phyloP scores from a whole-genome alignment of 2,113 vertebrate species.

The Dromiciops gliroides region DNA sequence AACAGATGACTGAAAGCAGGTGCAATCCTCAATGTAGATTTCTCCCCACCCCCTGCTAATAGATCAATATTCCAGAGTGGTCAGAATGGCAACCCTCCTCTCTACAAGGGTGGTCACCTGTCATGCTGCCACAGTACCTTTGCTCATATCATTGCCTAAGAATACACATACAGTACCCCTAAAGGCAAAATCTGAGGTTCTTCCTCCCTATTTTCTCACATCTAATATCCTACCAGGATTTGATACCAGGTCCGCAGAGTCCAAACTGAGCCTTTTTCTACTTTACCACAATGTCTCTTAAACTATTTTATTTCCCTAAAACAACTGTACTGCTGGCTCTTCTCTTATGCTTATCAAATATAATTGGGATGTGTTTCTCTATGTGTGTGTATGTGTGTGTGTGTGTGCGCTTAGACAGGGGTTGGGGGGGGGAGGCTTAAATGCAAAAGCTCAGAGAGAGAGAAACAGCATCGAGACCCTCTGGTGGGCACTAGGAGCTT shows the following conservation, averaged over 20 bases:
- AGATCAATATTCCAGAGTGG: too few relatives aligned
- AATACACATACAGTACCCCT: neutral
- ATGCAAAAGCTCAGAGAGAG: neutral
- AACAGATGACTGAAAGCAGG: too few relatives aligned
- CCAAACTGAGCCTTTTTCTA: neutral
- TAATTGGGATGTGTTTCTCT: neutral
- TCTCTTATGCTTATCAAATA: neutral
- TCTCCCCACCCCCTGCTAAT: too few relatives aligned
- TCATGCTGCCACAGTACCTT: too few relatives aligned
- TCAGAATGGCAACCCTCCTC: too few relatives aligned
- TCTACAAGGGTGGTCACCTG: too few relatives aligned
- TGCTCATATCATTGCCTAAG: too few relatives aligned
- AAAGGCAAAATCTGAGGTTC: neutral
- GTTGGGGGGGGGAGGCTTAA: neutral
- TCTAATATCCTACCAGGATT: neutral
- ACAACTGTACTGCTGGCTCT: neutral
- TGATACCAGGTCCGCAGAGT: neutral
- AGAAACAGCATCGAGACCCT: neutral
- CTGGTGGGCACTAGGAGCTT: too few relatives aligned
- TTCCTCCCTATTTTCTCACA: neutral
- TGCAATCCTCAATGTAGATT: too few relatives aligned
- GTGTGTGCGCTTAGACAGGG: neutral
- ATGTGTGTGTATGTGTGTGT: too few relatives aligned
- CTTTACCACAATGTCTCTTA: neutral
- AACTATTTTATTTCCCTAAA: neutral